Evolutionary conservation across 2,797 vertebrate genomes (phyloP), one percentile per base, ranked within the genome.

Genomic region (Rhabdophis nuchalis): DNA sequence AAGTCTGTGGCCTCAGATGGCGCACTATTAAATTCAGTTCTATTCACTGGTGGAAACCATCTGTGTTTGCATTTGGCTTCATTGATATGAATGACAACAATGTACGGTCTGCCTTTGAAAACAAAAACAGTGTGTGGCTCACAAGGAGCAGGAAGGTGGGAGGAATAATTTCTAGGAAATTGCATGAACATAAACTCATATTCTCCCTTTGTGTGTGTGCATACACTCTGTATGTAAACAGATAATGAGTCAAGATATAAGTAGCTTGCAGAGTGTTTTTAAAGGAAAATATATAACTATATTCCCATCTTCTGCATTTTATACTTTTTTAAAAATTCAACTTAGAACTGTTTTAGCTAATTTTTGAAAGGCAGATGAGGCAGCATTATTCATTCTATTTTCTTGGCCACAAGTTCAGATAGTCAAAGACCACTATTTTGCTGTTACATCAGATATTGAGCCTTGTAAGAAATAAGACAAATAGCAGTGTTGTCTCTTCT

Each of bases 51-150:
- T 92, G 93, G 94, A 94, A 96, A 90, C 93, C 95, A 96, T 96
- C 95, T 96, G 96, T 94, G 94, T 92, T 95, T 96, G 93, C 96
- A 95, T 96, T 96, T 96, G 95, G 90, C 94, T 95, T 96, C 91
- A 93, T 95, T 96, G 95, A 95, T 93, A 87, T 54, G 94, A 93
- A 92, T 64, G 57, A 95, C 93, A 93, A 90, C 91, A 95, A 57
- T 36, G 61, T 61, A n/a, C 25, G 41, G 25, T 53, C 32, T 85
- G 8, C 72, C n/a, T 52, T 0, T 0, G 36, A 92, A 95, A 89
- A 3, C 56, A 25, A 82, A 93, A 88, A 61, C 13, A 16, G 18
- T 32, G 32, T 60, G 61, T 46, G 52, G 0, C 89, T 60, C 46
- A 82, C 20, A n/a, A 90, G 36, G 85, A 87, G 13, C 23, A 52